Evolutionary conservation across 2,888 invertebrate species (phyloP).

Genomic region (Eurytoma californica): DNA sequence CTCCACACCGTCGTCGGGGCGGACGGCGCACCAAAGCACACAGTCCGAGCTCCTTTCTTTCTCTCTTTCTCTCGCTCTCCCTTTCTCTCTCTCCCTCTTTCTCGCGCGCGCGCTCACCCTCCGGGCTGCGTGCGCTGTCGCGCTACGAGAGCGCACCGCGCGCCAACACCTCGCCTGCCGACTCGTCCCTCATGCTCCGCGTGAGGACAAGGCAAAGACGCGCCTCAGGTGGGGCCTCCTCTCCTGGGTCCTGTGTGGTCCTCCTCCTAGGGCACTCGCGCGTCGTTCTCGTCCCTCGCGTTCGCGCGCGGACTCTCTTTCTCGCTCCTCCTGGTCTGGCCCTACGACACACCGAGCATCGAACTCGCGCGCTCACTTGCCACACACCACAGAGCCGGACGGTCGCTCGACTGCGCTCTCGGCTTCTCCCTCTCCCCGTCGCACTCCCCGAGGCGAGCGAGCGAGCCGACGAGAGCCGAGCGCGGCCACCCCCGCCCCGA

Average conservation of each 20-base stretch:
- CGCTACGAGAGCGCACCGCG: neutral
- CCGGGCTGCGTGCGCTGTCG: neutral
- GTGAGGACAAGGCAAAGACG: too few relatives aligned
- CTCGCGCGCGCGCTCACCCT: neutral
- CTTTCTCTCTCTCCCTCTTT: constrained; percentile 37
- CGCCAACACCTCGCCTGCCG: neutral
- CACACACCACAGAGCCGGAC: constrained; percentile 69
- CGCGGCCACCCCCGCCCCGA: neutral
- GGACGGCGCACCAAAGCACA: too few relatives aligned
- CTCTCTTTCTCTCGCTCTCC: constrained; percentile 8
- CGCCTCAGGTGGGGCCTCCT: neutral
- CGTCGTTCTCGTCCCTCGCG: constrained; percentile 28
- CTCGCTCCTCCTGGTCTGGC: constrained; percentile 7
- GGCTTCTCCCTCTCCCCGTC: constrained; percentile 64
- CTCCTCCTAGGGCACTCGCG: neutral
- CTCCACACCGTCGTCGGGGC: neutral
- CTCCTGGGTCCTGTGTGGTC: neutral
- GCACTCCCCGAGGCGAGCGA: neutral
- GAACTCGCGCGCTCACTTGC: constrained; percentile 38
- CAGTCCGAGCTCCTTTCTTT: constrained; percentile 1
- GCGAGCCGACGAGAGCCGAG: constrained; percentile 1
- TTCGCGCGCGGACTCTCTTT: constrained; percentile 38
- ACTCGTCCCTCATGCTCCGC: too few relatives aligned
- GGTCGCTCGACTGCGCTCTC: constrained; percentile 74
- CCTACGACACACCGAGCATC: constrained; percentile 14